These are phyloP conservation scores for Sigmodon hispidus DNA, from an alignment of 2,113 vertebrate genomes.

Conservation along the genomic window DNA sequence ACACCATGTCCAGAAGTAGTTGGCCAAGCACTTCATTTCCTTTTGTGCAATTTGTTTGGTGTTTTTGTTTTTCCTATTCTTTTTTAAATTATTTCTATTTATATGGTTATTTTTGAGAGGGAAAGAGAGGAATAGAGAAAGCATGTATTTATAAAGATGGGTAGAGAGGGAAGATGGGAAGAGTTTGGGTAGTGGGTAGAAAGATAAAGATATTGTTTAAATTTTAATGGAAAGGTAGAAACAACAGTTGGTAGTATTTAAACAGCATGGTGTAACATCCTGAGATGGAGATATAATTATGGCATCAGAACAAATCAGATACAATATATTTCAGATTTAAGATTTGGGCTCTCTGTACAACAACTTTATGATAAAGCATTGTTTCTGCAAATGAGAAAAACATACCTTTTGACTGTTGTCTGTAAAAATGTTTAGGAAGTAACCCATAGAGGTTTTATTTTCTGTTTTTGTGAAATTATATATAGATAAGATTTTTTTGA, in stretches of 20 bases:
- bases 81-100: neutral
- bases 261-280: neutral
- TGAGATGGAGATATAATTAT: neutral
- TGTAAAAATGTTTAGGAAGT: neutral
- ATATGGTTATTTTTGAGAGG: neutral
- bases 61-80: neutral
- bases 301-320: neutral
- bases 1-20: neutral
- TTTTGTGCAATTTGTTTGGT: neutral
- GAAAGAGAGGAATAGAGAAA: neutral
- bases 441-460: neutral
- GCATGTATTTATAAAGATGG: neutral
- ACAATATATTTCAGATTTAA: neutral
- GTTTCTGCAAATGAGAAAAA: neutral
- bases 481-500: too few species aligned
- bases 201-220: neutral
- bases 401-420: neutral
- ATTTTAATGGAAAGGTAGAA: neutral
- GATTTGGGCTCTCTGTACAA: neutral
- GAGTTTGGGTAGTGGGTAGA: neutral
- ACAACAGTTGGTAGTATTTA: neutral
- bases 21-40: neutral
- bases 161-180: neutral
- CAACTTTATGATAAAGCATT: neutral
- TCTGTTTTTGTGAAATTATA: neutral